Base-by-base conservation (phyloP, 2,888 invertebrate species). In the Eudasyphora cyanicolor region DNA sequence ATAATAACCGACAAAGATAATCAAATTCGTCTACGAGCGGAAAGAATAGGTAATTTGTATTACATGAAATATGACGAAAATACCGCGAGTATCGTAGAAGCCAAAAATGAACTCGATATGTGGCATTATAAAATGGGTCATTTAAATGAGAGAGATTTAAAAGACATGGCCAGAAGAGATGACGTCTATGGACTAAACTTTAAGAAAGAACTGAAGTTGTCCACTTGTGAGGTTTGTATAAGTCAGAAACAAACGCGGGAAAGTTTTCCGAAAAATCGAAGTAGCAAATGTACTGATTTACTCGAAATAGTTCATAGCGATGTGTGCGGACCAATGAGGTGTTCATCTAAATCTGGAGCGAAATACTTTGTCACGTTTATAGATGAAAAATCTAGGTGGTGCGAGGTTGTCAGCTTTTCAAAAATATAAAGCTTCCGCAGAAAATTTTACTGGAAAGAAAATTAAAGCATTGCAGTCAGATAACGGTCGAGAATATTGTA, bases 401-500 rank as follows among this genome's bases (percentile, higher is more conserved):
- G 82, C 84, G 0, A 84, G 85, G n/a, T 60, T 85, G 5, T 12
- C 62, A 32, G 57, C 45, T 21, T 85, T 84, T 42, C 35, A 80
- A 76, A 82, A 82, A 60, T 82, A 29, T 54, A 85, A 84, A 79
- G 21, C 29, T 12, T 12, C 29, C 7, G 73, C 71, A n/a, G 79
- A 86, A 51, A 84, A 14, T 14, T 71, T n/a, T n/a, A n/a, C n/a
- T n/a, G n/a, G n/a, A n/a, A n/a, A n/a, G n/a, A n/a, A n/a, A n/a
- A n/a, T 81, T 6, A 84, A 85, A 76, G 60, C 69, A 1, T 21
- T 79, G 2, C 85, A 86, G 21, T 67, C 81, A 2, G 86, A 86
- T 62, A 87, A 87, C n/a, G 85, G 86, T 0, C 24, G 64, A 0
- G 80, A 86, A 67, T 85, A 86, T 74, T 86, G 85, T 45, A 85